A percentile compares a stretch with the other conserved stretches of the same genome.
These are phyloP conservation scores for Drosophila arizonae DNA, from an alignment of 1,140 invertebrate genomes.

Conservation along the genomic window DNA sequence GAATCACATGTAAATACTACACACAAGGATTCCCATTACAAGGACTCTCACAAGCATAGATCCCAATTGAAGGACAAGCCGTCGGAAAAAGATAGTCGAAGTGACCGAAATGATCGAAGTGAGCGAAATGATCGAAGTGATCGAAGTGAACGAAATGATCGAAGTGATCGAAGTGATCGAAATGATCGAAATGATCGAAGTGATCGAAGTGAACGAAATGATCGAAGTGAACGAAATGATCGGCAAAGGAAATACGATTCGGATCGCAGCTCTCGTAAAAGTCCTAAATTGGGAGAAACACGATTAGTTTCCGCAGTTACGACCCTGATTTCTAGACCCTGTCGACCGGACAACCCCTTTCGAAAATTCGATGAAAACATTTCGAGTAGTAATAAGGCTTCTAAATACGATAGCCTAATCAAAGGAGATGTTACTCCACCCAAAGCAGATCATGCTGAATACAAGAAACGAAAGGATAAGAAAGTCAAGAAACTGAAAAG, in stretches of 20 bases:
- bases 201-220: slow-evolving; percentile 36
- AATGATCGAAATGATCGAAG: slow-evolving; percentile 3
- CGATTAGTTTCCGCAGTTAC: slow-evolving; percentile 42
- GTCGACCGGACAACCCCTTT: slow-evolving; percentile 63
- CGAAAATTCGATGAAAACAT: slow-evolving; percentile 57
- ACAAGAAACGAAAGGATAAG: slow-evolving; percentile 65
- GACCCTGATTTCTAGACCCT: slow-evolving; percentile 24
- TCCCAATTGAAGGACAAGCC: slow-evolving; percentile 41
- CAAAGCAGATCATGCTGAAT: slow-evolving; percentile 37
- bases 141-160: slow-evolving; percentile 32
- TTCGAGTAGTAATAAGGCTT: slow-evolving; percentile 43
- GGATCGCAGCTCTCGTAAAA: slow-evolving; percentile 37
- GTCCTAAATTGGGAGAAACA: slow-evolving; percentile 36
- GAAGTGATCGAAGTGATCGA: slow-evolving; percentile 31
- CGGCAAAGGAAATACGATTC: slow-evolving; percentile 38
- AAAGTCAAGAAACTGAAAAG: slow-evolving; percentile 55
- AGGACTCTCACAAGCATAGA: slow-evolving; percentile 40
- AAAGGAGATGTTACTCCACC: slow-evolving; percentile 32
- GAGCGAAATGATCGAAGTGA: too few relatives aligned
- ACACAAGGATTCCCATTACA: slow-evolving; percentile 12
- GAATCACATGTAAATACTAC: slow-evolving; percentile 16
- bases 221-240: slow-evolving; percentile 33
- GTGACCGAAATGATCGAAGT: slow-evolving; percentile 19
- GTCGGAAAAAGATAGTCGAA: slow-evolving; percentile 24
- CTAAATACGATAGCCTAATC: slow-evolving; percentile 53